Conservation (phyloP, 1,140 invertebrate species). For the Drosophila rhopaloa region DNA sequence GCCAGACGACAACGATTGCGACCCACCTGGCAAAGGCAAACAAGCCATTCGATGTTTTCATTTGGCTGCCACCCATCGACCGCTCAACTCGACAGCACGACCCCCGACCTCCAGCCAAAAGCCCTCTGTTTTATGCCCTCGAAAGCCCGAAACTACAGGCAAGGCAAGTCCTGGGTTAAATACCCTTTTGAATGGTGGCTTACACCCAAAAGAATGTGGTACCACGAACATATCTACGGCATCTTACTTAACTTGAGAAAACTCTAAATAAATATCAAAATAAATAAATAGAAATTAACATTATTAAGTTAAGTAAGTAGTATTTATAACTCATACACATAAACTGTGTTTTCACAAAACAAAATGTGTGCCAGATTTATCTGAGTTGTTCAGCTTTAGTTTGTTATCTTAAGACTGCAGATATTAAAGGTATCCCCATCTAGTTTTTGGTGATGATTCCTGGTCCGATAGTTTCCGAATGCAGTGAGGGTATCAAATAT, state of each 20-base stretch:
- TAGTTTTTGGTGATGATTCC: not conserved
- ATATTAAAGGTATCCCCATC: not conserved
- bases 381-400: too few relatives aligned
- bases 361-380: too few relatives aligned
- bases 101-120: constrained; percentile 17
- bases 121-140: constrained; percentile 46
- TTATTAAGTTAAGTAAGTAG: too few relatives aligned
- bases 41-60: constrained; percentile 82
- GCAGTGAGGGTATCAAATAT: constrained; percentile 57
- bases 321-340: too few relatives aligned
- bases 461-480: not conserved
- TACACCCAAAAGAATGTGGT: not conserved
- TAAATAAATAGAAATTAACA: too few relatives aligned
- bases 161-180: constrained; percentile 6
- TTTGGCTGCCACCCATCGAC: constrained; percentile 68
- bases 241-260: too few relatives aligned
- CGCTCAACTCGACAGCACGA: constrained; percentile 39
- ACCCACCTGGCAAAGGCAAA: constrained; percentile 72
- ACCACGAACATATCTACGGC: not conserved
- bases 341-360: too few relatives aligned
- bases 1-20: constrained; percentile 52
- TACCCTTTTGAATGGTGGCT: constrained; percentile 10
- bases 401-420: too few relatives aligned
- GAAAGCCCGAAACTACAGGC: constrained; percentile 8
- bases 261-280: too few relatives aligned